Evolutionary conservation across 2,797 vertebrate species (phyloP).

Genomic region (Neoniphon sammara): DNA sequence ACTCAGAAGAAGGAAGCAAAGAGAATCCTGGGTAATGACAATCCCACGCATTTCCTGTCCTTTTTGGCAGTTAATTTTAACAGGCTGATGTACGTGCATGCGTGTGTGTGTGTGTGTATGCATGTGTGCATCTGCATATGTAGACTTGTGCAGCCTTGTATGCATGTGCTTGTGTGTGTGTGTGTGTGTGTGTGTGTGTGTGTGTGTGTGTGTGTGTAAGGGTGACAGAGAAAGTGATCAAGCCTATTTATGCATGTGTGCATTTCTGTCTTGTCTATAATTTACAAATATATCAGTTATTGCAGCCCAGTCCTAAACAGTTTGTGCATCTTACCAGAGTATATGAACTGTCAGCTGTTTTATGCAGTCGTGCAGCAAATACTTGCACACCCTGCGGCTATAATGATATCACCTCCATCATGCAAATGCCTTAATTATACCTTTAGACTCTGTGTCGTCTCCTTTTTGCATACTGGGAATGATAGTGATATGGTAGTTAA

Average conservation of each 20-base stretch:
- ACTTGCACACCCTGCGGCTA: neutral
- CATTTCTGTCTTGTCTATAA: neutral
- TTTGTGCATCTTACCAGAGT: too few species aligned
- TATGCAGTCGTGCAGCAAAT: neutral
- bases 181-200: conserved; percentile 2
- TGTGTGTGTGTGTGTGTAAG: neutral
- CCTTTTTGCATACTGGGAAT: too few species aligned
- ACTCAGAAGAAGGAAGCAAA: conserved; percentile 59
- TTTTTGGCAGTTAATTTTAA: conserved; percentile 52
- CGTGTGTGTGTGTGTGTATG: neutral
- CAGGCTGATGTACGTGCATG: neutral
- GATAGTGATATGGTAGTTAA: too few species aligned
- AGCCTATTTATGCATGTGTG: neutral
- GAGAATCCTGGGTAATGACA: conserved; percentile 62
- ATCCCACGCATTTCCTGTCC: conserved; percentile 74
- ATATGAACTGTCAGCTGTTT: neutral
- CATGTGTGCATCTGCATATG: neutral
- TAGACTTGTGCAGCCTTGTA: neutral
- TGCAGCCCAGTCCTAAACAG: too few species aligned
- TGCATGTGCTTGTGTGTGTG: conserved; percentile 7
- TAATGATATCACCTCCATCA: conserved; percentile 9
- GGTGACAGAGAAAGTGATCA: neutral
- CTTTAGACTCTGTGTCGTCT: neutral
- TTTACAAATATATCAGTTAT: neutral
- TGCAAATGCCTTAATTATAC: conserved; percentile 36